Evolutionary conservation across 1,140 invertebrate genomes (phyloP).

Genomic region (Drosophila guanche): DNA sequence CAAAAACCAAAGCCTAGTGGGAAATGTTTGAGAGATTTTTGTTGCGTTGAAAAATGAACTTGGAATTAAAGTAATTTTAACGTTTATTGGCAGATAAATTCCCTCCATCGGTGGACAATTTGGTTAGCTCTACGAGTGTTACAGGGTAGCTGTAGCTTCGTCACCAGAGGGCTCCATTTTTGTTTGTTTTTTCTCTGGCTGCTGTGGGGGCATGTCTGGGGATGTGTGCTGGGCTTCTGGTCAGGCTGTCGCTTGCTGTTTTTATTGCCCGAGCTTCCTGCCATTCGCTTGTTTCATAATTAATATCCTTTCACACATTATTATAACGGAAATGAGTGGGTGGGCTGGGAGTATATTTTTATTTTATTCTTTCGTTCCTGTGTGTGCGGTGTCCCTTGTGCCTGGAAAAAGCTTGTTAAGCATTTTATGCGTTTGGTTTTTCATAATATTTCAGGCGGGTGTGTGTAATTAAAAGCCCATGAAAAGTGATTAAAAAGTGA

Average conservation of each 20-base stretch:
- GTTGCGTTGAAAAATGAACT: too few species aligned
- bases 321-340: conserved; percentile 74
- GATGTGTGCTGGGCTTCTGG: conserved; percentile 64
- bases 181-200: conserved; percentile 29
- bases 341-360: conserved; percentile 21
- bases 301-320: conserved; percentile 82
- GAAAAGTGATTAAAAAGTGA: conserved; percentile 80
- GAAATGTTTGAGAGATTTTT: too few species aligned
- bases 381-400: conserved; percentile 21
- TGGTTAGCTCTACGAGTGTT: too few species aligned
- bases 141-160: too few species aligned
- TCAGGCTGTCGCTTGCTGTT: conserved; percentile 76
- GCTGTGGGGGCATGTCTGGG: conserved; percentile 28
- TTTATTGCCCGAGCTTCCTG: conserved; percentile 75
- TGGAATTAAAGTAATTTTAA: too few species aligned
- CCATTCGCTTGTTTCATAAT: conserved; percentile 78
- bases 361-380: conserved; percentile 12
- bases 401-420: conserved; percentile 57
- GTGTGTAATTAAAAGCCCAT: conserved; percentile 78
- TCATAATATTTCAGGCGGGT: conserved; percentile 59
- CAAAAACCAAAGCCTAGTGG: conserved; percentile 2
- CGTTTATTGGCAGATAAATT: too few species aligned
- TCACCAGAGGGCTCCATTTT: too few species aligned
- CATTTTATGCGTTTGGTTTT: conserved; percentile 68
- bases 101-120: too few species aligned